Evolutionary conservation across 2,888 invertebrate species (phyloP).

Genomic region (Uropetala carovei): DNA sequence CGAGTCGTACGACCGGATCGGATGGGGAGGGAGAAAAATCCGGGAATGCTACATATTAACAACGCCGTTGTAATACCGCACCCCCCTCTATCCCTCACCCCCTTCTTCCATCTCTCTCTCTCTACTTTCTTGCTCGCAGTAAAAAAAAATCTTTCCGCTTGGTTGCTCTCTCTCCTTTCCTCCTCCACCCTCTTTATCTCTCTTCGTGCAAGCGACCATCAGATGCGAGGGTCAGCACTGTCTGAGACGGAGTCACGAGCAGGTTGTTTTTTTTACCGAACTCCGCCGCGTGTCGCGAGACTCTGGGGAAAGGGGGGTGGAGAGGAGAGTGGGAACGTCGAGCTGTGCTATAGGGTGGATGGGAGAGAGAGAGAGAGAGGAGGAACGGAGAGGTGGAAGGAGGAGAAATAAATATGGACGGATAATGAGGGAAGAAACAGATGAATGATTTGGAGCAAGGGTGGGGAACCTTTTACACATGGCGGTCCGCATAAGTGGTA

Average conservation of each 20-base stretch:
- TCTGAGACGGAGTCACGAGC: background rate
- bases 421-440: too few relatives aligned
- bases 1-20: too few relatives aligned
- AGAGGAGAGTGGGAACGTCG: too few relatives aligned
- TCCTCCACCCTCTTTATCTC: background rate
- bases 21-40: too few relatives aligned
- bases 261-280: background rate
- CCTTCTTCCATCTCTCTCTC: background rate
- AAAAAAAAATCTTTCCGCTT: background rate
- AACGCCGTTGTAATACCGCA: too few relatives aligned
- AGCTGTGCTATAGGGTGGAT: too few relatives aligned
- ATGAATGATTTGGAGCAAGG: too few relatives aligned
- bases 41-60: too few relatives aligned
- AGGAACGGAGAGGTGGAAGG: background rate
- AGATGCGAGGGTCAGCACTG: background rate
- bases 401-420: background rate
- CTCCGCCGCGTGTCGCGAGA: background rate
- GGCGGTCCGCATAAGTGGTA: too few relatives aligned
- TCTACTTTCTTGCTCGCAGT: background rate
- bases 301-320: background rate
- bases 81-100: background rate
- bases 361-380: background rate
- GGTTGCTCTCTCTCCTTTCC: background rate
- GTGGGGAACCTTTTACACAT: too few relatives aligned
- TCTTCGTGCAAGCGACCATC: background rate